Percentiles rank a stretch among this genome's conserved stretches.
These are phyloP conservation scores for Gonocerus acuteangulatus DNA, from an alignment of 2,888 invertebrate species.

Conservation along the genomic window DNA sequence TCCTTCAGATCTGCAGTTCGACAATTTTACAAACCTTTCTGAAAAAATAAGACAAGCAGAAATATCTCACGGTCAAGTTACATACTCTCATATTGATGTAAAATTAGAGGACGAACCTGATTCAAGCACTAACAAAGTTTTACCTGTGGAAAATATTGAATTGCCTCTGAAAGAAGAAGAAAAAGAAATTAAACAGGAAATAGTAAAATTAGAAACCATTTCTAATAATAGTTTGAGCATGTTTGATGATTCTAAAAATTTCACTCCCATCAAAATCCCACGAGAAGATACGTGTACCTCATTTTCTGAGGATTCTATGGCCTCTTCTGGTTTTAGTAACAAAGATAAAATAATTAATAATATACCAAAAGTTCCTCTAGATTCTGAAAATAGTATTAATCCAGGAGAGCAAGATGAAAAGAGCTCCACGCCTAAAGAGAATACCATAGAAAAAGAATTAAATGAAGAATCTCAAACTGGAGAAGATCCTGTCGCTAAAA, in stretches of 20 bases:
- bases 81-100: not conserved
- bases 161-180: not conserved
- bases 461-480: not conserved
- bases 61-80: not conserved
- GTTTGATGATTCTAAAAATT: conserved; percentile 17
- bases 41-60: conserved; percentile 33
- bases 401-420: not conserved
- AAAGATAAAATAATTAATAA: not conserved
- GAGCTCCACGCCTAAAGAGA: not conserved
- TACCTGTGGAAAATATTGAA: not conserved
- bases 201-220: not conserved
- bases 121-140: not conserved
- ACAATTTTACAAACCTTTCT: conserved; percentile 32
- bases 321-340: not conserved
- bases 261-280: not conserved
- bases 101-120: not conserved
- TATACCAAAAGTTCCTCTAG: not conserved
- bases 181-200: not conserved
- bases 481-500: not conserved
- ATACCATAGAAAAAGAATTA: not conserved
- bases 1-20: conserved; percentile 23
- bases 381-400: not conserved
- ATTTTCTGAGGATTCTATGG: conserved; percentile 11
- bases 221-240: conserved; percentile 33
- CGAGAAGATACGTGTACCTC: conserved; percentile 38